Base-by-base conservation (phyloP, 2,888 invertebrate species). In the Spilarctia lutea region DNA sequence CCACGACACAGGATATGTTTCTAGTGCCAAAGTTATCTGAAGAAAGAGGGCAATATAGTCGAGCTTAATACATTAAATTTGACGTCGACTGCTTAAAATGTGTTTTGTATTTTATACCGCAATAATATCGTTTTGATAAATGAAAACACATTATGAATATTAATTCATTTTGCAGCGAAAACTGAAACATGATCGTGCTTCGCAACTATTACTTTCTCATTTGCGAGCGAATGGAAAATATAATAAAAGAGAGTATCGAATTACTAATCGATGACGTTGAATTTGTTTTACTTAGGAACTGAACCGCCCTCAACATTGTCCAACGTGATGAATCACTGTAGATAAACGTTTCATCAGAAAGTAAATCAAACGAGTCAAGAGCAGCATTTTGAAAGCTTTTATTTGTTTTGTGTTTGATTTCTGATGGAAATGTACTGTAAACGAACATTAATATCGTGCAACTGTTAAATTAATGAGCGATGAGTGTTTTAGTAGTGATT, bases 241-340 rank as follows among this genome's bases (percentile, higher is more conserved):
- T 83, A 81, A 86, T 87, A 89, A 88, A 90, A 88, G 85, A 80
- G 86, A 88, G 89, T 92, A 90, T 95, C 94, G 87, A 89, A 91
- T 95, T 94, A 93, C 94, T 91, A 93, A 93, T 93, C 92, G 93
- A 94, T 91, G 90, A 88, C 84, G 75, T 87, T 87, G 88, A 91
- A 91, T 93, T 93, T 94, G 91, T 94, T 93, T 94, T 91, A 91
- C 90, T 91, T 91, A 84, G 86, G 85, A 91, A 92, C 88, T 88
- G 87, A 91, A 93, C 91, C 90, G 88, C 90, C 89, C 91, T 93
- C 91, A 93, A 93, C 92, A 93, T 92, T 92, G 91, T 91, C 89
- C 89, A 85, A 91, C 87, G 91, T 93, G 92, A 94, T 95, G 91
- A 93, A 95, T 94, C 93, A 94, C 91, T 89, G 87, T 89, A 92